These are phyloP conservation scores for Trogon surrucura DNA, from an alignment of 2,113 vertebrate genomes.

Conservation along the genomic window DNA sequence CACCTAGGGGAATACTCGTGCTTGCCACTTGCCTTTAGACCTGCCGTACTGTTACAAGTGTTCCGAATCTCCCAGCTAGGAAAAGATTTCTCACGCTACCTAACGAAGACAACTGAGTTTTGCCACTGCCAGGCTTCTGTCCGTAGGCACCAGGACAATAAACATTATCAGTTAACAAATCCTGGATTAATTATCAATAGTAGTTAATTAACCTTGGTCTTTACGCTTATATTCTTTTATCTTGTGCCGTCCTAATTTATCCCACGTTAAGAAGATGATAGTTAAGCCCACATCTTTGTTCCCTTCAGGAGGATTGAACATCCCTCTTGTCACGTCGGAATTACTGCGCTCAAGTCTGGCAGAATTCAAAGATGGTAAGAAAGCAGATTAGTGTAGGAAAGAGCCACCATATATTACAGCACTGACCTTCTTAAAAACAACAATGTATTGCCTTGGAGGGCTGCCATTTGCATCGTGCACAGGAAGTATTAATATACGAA, in stretches of 20 bases:
- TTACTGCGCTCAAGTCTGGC: background rate
- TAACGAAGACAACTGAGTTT: background rate
- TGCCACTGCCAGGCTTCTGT: background rate
- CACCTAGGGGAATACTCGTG: background rate
- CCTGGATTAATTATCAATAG: background rate
- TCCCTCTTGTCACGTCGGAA: background rate
- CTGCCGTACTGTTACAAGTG: background rate
- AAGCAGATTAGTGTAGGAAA: constrained; percentile 28
- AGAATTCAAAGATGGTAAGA: constrained; percentile 21
- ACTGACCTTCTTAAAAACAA: constrained; percentile 33
- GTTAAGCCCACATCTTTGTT: background rate
- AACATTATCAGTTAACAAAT: background rate
- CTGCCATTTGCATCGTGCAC: constrained; percentile 2
- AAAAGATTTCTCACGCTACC: background rate
- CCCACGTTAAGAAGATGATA: background rate
- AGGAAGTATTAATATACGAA: constrained; percentile 47
- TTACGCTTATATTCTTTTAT: background rate
- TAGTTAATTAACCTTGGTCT: background rate
- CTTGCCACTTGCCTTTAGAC: background rate
- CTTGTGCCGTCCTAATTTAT: background rate
- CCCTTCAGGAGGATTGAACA: background rate
- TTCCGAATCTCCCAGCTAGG: background rate
- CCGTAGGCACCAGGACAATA: background rate
- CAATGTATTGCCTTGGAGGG: constrained; percentile 25
- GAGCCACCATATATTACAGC: background rate